phyloP scores from a whole-genome alignment of 1,140 invertebrate genomes.

The Temnothorax nylanderi region DNA sequence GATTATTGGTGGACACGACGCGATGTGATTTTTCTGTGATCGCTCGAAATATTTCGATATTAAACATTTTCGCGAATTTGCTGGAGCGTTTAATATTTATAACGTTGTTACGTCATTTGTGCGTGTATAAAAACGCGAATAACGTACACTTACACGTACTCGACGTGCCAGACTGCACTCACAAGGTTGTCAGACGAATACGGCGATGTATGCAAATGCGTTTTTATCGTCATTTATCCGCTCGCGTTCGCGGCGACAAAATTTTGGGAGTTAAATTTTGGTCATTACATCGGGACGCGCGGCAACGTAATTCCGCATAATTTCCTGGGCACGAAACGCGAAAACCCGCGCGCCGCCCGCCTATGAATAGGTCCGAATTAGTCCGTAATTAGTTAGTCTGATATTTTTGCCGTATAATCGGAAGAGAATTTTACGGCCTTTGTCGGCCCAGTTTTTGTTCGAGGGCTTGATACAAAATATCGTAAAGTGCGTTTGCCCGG shows the following conservation, averaged over 20 bases:
- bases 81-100: conserved; percentile 50
- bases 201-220: conserved; percentile 39
- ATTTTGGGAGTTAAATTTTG: conserved; percentile 49
- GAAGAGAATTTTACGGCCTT: conserved; percentile 49
- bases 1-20: conserved; percentile 20
- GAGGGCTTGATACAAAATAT: conserved; percentile 16
- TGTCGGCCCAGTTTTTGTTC: conserved; percentile 42
- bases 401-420: conserved; percentile 39
- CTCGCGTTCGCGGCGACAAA: conserved; percentile 26
- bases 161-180: neutral
- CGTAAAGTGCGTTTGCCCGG: conserved; percentile 38
- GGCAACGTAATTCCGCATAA: conserved; percentile 39
- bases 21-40: conserved; percentile 44
- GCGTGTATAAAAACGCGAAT: conserved; percentile 41
- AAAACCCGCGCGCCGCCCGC: conserved; percentile 2
- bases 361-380: conserved; percentile 54
- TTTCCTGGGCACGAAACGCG: conserved; percentile 29
- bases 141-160: conserved; percentile 38
- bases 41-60: conserved; percentile 52
- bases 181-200: neutral
- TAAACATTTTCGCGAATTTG: conserved; percentile 43
- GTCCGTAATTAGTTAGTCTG: conserved; percentile 21
- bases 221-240: conserved; percentile 57
- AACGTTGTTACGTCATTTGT: conserved; percentile 38
- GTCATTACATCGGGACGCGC: conserved; percentile 25